Evolutionary conservation across 2,797 vertebrate genomes (phyloP).

Genomic region (Thalassophryne amazonica): DNA sequence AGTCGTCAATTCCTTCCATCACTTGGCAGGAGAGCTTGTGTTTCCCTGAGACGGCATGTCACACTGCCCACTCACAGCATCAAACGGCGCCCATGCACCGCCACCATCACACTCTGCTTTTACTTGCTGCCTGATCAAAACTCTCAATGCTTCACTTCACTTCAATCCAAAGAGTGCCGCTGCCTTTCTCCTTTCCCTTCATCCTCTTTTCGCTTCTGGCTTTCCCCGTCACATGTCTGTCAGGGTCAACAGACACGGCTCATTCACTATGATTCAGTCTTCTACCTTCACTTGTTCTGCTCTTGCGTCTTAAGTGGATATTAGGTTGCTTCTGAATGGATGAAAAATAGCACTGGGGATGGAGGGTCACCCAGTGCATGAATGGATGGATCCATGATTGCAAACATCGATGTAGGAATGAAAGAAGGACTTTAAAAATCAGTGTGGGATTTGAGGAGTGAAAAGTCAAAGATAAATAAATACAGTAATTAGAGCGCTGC

Average conservation of each 20-base stretch:
- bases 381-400: constrained; percentile 1
- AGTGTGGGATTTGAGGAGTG: neutral
- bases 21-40: constrained; percentile 49
- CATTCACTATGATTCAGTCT: constrained; percentile 13
- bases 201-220: constrained; percentile 26
- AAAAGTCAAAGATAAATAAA: constrained; percentile 1
- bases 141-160: constrained; percentile 53
- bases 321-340: neutral
- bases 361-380: constrained; percentile 1
- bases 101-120: constrained; percentile 33
- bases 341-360: neutral
- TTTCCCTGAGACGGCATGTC: constrained; percentile 61
- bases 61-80: constrained; percentile 65
- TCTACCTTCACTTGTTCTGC: neutral
- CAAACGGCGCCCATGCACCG: constrained; percentile 47
- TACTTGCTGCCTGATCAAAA: constrained; percentile 44
- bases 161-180: constrained; percentile 47
- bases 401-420: neutral
- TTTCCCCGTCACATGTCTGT: constrained; percentile 20
- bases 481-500: too few species aligned
- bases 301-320: neutral
- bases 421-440: constrained; percentile 3
- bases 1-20: constrained; percentile 48
- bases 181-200: constrained; percentile 17
- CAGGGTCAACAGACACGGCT: constrained; percentile 18